Base-by-base conservation (phyloP, 2,797 vertebrate species). In the Euphonia xanthogaster region DNA sequence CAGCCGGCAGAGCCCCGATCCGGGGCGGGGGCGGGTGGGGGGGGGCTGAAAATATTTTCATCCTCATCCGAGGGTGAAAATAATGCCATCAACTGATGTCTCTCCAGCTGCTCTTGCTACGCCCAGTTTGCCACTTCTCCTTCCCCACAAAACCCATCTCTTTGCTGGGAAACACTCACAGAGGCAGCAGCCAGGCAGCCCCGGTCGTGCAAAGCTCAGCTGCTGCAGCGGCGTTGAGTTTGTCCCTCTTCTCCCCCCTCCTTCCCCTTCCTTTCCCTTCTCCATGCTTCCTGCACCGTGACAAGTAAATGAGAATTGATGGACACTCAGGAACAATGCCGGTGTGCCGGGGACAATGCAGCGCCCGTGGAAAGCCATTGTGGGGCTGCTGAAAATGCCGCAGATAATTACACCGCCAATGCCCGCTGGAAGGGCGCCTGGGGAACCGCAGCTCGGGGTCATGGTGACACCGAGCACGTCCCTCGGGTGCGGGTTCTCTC, bases 231-330 rank as follows among this genome's bases (percentile, higher is more conserved):
- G n/a, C 45, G 6, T 47, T 92, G 78, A 62, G 19, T 37, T 88
- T 42, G 48, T 44, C 71, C 45, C 35, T 89, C 37, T 76, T 47
- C 40, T 74, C 22, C 20, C 8, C 39, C 31, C 14, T 17, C 33
- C 40, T 27, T 20, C 14, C 79, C 40, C 14, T 82, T 85, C 82
- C 83, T 60, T 82, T 60, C 77, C 71, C 87, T 80, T 94, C 77
- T 94, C 93, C 80, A 87, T 83, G 94, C 93, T 92, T 96, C 89
- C 96, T 93, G 94, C 90, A 83, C 88, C 14, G 4, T 96, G 96
- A 97, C 97, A 97, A 95, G 95, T 93, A 97, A 97, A 97, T 96
- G 95, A 96, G 90, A 92, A 97, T 95, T 92, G 96, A 97, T 96
- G 84, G 84, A 63, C 91, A 65, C 27, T 42, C 51, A 37, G 77